A percentile compares a stretch with the other conserved stretches of the same genome.
Conservation (phyloP, 2,888 invertebrate genomes). For the Creontiades dilutus region DNA sequence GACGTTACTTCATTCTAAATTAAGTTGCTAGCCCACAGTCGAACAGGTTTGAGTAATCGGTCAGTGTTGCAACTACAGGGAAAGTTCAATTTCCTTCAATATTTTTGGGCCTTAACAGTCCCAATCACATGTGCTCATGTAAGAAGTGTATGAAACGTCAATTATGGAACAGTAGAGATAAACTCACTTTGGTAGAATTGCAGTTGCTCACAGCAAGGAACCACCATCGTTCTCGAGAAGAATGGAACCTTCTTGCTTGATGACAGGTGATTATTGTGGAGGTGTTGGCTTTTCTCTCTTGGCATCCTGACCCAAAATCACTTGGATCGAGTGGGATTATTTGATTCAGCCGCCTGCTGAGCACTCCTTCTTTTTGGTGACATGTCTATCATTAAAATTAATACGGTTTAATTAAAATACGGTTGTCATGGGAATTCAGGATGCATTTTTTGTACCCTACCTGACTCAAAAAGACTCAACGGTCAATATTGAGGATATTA, state of each 20-base stretch:
- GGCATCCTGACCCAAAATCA: conserved; percentile 83
- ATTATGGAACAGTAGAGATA: no score
- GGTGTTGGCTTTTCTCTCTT: conserved; percentile 67
- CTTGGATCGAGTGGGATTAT: conserved; percentile 86
- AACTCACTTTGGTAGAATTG: conserved; percentile 82
- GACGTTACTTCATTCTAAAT: no score
- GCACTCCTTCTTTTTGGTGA: conserved; percentile 85
- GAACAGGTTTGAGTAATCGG: no score
- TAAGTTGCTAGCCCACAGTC: no score
- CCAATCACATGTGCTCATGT: no score
- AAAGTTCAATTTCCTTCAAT: no score
- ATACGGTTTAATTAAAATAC: no score
- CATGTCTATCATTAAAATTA: conserved; percentile 82
- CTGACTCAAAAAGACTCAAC: neutral
- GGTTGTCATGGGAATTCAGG: no score
- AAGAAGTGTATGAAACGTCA: no score
- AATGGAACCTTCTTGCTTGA: conserved; percentile 86
- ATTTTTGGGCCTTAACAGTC: no score
- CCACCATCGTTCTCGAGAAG: conserved; percentile 95
- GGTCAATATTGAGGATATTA: neutral
- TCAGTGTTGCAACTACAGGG: no score
- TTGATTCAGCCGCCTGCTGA: conserved; percentile 87
- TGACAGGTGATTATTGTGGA: conserved; percentile 81
- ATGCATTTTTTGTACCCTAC: no score
- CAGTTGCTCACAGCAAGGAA: conserved; percentile 93